Evolutionary conservation across 1,140 invertebrate genomes (phyloP), one percentile per base, ranked within the genome.

Genomic region (Anadara kagoshimensis): DNA sequence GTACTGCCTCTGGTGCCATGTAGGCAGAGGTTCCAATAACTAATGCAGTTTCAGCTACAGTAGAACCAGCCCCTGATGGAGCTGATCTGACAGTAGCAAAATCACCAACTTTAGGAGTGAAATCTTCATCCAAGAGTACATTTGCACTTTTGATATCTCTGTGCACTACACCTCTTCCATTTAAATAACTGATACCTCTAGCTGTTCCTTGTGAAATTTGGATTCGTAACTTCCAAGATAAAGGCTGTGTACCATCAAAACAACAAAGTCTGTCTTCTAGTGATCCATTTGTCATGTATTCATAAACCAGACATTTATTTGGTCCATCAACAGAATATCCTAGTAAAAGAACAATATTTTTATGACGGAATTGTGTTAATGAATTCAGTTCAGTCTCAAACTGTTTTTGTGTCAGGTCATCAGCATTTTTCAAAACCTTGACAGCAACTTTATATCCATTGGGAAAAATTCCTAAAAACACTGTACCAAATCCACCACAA

Each of bases 71-170:
- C 26, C 85, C 84, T 47, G 69, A 78, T 14, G 92, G 89, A 53
- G 92, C 88, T 51, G 91, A 85, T 78, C 92, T 91, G 0, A 92
- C 91, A 51, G 94, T 88, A 1, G 94, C 94, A 91, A 95, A 95
- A 88, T 94, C 94, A 79, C 93, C 93, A 43, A 95, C 84, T 93
- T 87, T 95, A 1, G 93, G 92, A 26, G 90, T 87, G 79, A 91
- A 91, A 63, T 92, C 85, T 58, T 87, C 87, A 82, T 93, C 93
- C 14, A 95, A 83, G 36, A 95, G 86, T 85, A 95, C 93, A 88
- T 95, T 95, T 1, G 93, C 93, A 87, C 92, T 93, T 89, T 95
- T 95, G 20, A 95, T 92, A 89, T 95, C 94, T 70, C 94, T 89
- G 85, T 95, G 94, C 73, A 94, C 91, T 22, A 93, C 87, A 14